These are phyloP conservation scores for Pristis pectinata DNA, from an alignment of 2,797 vertebrate genomes.

Conservation along the genomic window DNA sequence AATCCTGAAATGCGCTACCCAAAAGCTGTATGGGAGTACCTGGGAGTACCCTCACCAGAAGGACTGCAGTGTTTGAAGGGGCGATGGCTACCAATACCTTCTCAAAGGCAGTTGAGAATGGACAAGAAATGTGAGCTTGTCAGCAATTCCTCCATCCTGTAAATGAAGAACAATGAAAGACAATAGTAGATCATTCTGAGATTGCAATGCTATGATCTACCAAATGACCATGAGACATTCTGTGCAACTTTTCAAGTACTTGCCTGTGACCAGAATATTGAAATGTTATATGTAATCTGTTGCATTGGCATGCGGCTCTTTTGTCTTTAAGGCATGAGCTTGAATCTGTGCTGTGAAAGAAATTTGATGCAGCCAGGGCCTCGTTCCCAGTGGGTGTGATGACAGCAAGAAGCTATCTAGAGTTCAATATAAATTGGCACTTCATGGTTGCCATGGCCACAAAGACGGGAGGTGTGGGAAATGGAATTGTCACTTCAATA, in stretches of 20 bases:
- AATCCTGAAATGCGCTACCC: too few species aligned
- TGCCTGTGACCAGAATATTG: neutral
- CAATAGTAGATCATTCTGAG: neutral
- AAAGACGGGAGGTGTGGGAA: neutral
- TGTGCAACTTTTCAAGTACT: neutral
- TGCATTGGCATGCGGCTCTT: neutral
- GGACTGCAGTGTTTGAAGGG: too few species aligned
- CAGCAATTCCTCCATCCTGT: too few species aligned
- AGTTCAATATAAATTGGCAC: constrained; percentile 4
- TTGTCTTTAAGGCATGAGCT: neutral
- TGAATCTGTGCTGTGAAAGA: neutral
- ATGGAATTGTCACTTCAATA: neutral
- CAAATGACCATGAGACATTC: neutral
- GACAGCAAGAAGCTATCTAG: neutral
- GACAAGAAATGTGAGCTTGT: too few species aligned
- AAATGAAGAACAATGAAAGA: too few species aligned
- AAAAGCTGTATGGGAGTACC: too few species aligned
- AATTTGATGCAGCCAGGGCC: neutral
- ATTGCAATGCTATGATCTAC: neutral
- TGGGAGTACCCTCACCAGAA: too few species aligned
- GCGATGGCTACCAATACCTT: too few species aligned
- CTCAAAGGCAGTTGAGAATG: too few species aligned
- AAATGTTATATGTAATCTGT: neutral
- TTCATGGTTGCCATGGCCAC: neutral
- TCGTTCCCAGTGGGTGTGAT: neutral